Base-by-base conservation (phyloP, 1,140 invertebrate species). In the Leptonema lineaticorne region DNA sequence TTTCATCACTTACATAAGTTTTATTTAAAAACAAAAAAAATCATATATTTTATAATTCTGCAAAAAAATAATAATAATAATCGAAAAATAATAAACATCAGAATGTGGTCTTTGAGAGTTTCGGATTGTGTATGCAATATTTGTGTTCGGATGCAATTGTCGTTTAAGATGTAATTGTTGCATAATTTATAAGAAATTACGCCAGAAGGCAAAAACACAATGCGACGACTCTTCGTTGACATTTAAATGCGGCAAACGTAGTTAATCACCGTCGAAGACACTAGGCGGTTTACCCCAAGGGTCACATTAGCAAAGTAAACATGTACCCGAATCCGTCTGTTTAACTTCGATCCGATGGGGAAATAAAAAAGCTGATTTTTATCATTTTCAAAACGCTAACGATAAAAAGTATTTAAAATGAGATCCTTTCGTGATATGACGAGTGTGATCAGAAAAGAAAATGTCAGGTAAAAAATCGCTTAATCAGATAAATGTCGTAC, bases 161-260 rank as follows among this genome's bases (percentile, higher is more conserved):
- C 27, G 20, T 24, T 11, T 53, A 58, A n/a, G n/a, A 28, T 26
- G 53, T 45, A 64, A 64, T 30, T 57, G 63, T 57, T 56, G 46
- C 63, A 57, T 53, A 66, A 66, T 56, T 66, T 66, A 66, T 66
- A 33, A 57, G 50, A 66, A 41, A 56, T 66, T 66, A 20, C 63
- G 50, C 63, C 48, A 37, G 30, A 57, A 28, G 63, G 48, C 11
- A 67, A 48, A n/a, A 16, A n/a, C 26, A 20, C 50, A 30, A 29
- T 59, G 28, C 22, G 45, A 29, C 46, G 30, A 62, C 20, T 45
- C 46, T 26, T 63, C 58, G 58, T 45, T 69, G 67, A 69, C 67
- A 63, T 63, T 63, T 63, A 62, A 69, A 56, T 69, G 14, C 60
- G 28, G 60, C 67, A 63, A 69, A 63, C 67, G 29, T 24, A 29